phyloP scores from a whole-genome alignment of 2,113 vertebrate genomes.

The Scomber colias region DNA sequence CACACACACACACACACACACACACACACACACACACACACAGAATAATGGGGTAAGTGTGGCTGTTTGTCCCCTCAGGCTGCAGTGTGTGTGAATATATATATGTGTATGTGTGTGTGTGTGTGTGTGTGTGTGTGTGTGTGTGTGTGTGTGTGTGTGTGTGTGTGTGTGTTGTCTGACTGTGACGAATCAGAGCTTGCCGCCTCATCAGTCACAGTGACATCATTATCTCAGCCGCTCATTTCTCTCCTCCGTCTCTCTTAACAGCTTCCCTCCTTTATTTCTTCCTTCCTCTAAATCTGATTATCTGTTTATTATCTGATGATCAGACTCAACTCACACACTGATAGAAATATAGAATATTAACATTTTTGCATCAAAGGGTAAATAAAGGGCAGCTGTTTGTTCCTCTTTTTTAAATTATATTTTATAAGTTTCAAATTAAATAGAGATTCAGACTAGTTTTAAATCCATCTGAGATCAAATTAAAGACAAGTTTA shows the following conservation, averaged over 20 bases:
- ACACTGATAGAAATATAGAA: too few relatives aligned
- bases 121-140: conserved; percentile 44
- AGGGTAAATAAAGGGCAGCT: too few relatives aligned
- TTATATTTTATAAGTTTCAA: too few relatives aligned
- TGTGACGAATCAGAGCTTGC: conserved; percentile 66
- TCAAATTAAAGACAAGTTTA: too few relatives aligned
- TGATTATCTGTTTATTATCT: too few relatives aligned
- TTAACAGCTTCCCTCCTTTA: background rate
- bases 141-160: conserved; percentile 43
- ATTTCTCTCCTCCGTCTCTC: background rate
- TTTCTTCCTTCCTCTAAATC: too few relatives aligned
- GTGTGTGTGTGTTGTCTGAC: conserved; percentile 43
- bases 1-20: background rate
- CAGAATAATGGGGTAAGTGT: conserved; percentile 47
- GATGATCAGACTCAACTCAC: too few relatives aligned
- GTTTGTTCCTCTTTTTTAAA: too few relatives aligned
- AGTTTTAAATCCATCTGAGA: too few relatives aligned
- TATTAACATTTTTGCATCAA: too few relatives aligned
- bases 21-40: conserved; percentile 10
- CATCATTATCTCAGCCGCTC: conserved; percentile 50
- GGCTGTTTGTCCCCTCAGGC: conserved; percentile 49
- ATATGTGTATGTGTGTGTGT: conserved; percentile 4
- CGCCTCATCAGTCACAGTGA: conserved; percentile 58
- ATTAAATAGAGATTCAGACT: too few relatives aligned
- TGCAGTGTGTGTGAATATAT: conserved; percentile 13